Conservation (phyloP, 2,888 invertebrate species). For the Shargacucullia verbasci region DNA sequence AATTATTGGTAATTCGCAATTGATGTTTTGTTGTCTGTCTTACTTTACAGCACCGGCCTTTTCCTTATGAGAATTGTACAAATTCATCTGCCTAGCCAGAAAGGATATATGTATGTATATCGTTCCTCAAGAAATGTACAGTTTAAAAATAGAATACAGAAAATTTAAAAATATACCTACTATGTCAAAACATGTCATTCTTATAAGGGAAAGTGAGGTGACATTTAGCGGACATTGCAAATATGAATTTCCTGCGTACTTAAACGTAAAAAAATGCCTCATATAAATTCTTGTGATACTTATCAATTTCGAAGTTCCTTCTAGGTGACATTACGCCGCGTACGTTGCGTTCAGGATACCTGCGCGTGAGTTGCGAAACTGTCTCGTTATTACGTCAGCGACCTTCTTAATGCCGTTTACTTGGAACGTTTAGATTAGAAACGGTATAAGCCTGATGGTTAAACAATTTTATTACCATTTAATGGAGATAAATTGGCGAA, state of each 20-base stretch:
- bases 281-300: conserved; percentile 32
- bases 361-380: conserved; percentile 51
- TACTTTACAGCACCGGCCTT: too few species aligned
- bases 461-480: conserved; percentile 10
- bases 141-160: too few species aligned
- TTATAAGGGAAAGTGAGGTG: background rate
- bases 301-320: conserved; percentile 36
- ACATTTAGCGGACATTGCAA: conserved; percentile 3
- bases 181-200: background rate
- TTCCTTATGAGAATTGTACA: too few species aligned
- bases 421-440: conserved; percentile 42
- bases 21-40: too few species aligned
- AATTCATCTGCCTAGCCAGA: too few species aligned
- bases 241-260: conserved; percentile 1
- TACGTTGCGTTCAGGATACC: conserved; percentile 37
- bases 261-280: conserved; percentile 16
- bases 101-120: too few species aligned
- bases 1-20: too few species aligned
- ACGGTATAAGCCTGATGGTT: conserved; percentile 9
- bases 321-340: conserved; percentile 16
- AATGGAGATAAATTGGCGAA: background rate
- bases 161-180: background rate
- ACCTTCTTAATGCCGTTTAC: conserved; percentile 52
- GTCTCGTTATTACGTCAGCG: conserved; percentile 44
- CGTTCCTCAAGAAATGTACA: too few species aligned